Base-by-base conservation (phyloP, 2,888 invertebrate genomes). In the Noctua pronuba region DNA sequence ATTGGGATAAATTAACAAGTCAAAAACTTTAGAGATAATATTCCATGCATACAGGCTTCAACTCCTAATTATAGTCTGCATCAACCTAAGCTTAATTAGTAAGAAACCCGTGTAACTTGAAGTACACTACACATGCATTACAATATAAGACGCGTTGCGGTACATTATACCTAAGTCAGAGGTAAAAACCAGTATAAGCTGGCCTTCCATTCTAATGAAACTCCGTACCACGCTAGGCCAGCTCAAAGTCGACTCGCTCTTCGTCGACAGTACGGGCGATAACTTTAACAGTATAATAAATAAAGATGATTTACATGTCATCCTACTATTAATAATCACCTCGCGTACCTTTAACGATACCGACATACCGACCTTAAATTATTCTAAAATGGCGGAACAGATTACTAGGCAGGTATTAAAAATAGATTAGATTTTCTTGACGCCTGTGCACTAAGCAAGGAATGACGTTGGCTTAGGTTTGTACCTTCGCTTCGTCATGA, bases 311-410 rank as follows among this genome's bases (percentile, higher is more conserved):
- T 72, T 70, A 73, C 73, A 77, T 85, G 64, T 52, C 58, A 68
- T 82, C 70, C 75, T 31, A 66, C 55, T 73, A 74, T 87, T 87
- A 75, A 75, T 72, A 77, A 85, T 80, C 79, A 79, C 83, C 80
- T 85, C 72, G 83, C 72, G 85, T 81, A 60, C 66, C 58, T 87
- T 64, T 8, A 70, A 85, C 77, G 74, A 73, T 67, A 68, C 69
- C 62, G 74, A 58, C 73, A 70, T 66, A 73, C 35, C 52, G 79
- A 67, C 87, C 82, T 87, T 77, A 79, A 79, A 79, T 87, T 85
- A 86, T 86, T 83, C 55, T 83, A 83, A 87, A 79, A 68, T 67
- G 28, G 75, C 85, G 85, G 86, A 83, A 86, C 79, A 60, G 71
- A 78, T 85, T 83, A 74, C 49, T 74, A 41, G 62, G 67, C 52